A percentile compares a stretch with the other conserved stretches of the same genome.
phyloP scores from a whole-genome alignment of 2,888 invertebrate genomes.

The Sisyra nigra region DNA sequence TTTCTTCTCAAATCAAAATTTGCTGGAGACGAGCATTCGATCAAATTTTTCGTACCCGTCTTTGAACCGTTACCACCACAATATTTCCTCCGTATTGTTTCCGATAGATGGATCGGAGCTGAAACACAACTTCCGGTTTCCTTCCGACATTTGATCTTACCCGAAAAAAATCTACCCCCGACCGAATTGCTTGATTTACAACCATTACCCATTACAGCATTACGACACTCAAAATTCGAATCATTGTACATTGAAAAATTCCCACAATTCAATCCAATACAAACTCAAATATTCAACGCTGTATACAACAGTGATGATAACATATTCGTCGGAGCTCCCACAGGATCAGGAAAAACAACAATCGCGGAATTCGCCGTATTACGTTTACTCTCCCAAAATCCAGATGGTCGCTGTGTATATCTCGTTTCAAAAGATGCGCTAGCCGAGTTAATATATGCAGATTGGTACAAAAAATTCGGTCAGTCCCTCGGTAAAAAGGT shows the following conservation, averaged over 20 bases:
- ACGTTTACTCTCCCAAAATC: conserved; percentile 58
- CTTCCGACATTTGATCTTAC: conserved; percentile 90
- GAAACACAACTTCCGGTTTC: conserved; percentile 95
- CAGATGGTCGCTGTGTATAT: conserved; percentile 80
- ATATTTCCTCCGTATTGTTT: conserved; percentile 84
- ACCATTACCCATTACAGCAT: conserved; percentile 84
- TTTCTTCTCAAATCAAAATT: conserved; percentile 92
- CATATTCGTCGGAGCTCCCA: conserved; percentile 88
- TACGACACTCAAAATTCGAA: conserved; percentile 77
- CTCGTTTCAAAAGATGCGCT: conserved; percentile 82
- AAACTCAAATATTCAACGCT: conserved; percentile 97
- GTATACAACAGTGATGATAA: conserved; percentile 98
- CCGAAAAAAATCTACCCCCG: conserved; percentile 96
- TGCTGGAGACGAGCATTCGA: conserved; percentile 81
- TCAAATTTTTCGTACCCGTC: conserved; percentile 97
- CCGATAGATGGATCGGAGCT: conserved; percentile 85
- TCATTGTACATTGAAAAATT: conserved; percentile 70
- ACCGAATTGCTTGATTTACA: conserved; percentile 95
- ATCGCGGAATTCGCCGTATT: conserved; percentile 93
- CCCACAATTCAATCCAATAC: conserved; percentile 95
- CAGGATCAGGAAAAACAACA: conserved; percentile 85
- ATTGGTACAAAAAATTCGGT: conserved; percentile 85
- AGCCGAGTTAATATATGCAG: conserved; percentile 75
- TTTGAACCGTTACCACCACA: conserved; percentile 98
- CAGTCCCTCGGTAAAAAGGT: conserved; percentile 66